Conservation (phyloP, 2,888 invertebrate genomes). For the Bhutanitis thaidina region DNA sequence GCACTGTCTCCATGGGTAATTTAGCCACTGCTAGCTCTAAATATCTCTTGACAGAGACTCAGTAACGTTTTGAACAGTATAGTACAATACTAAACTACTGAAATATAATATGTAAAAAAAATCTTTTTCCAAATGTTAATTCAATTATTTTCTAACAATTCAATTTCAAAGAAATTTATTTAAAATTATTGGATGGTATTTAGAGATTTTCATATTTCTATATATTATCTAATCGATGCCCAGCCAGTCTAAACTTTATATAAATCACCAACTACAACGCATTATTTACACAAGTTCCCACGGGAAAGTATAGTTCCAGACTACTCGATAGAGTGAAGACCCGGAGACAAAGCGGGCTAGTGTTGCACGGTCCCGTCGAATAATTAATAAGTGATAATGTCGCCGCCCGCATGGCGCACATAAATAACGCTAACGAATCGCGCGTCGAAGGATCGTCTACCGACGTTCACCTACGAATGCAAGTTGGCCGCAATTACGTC, state of each 20-base stretch:
- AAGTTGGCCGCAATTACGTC: constrained; percentile 4
- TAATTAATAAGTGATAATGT: constrained; percentile 52
- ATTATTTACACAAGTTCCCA: constrained; percentile 21
- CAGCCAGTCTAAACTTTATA: constrained; percentile 6
- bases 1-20: no score
- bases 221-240: background rate
- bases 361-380: constrained; percentile 40
- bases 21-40: no score
- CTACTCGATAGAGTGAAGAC: constrained; percentile 8
- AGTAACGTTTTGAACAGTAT: no score
- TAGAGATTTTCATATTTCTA: background rate
- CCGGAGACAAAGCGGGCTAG: constrained; percentile 23
- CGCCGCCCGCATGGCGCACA: constrained; percentile 46
- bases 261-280: constrained; percentile 6
- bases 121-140: no score
- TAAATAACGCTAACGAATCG: constrained; percentile 49
- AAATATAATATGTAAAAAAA: no score
- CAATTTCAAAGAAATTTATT: no score
- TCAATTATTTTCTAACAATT: no score
- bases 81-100: no score
- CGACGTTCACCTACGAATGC: background rate
- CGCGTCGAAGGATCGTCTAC: constrained; percentile 23
- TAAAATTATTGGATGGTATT: no score
- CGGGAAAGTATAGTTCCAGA: constrained; percentile 14
- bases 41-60: no score